Evolutionary conservation across 2,113 vertebrate species (phyloP), one percentile per base, ranked within the genome.

Genomic region (Solenodon paradoxus): DNA sequence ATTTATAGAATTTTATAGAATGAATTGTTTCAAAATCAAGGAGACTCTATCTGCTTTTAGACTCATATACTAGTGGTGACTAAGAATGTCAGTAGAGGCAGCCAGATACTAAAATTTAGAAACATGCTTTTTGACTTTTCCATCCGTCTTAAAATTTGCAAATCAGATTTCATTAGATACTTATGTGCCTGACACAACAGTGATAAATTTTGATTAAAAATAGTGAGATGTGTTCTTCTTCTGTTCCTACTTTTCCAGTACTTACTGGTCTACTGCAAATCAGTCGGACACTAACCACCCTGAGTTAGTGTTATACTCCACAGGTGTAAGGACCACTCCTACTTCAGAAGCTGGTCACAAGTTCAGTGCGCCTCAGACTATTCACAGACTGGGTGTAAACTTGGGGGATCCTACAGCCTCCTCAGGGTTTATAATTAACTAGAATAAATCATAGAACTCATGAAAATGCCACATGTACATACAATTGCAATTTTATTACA

Each of bases 31-130:
- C 45, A 40, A 77, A 94, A 97, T 42, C 19, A 1, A 95, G 89
- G 35, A 17, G 26, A 78, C 42, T 79, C 16, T 3, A 68, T 57
- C 40, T 59, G 6, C 12, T 51, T 90, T 83, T 49, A 47, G 38
- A 45, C 13, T 77, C 57, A n/a, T 3, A 8, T 22, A n/a, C 17
- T 32, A 80, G 24, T 24, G 61, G 42, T 66, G 77, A 84, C 49
- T 77, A 81, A 35, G 10, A 49, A 26, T 74, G 78, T 92, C 88
- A 97, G 88, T 28, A 96, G 95, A 38, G 95, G 95, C 94, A 96
- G 72, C 45, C 89, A 96, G 82, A 8, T 88, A 78, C 95, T 95
- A 28, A 94, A 95, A 63, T 88, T 88, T 80, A 47, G n/a, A 80
- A 88, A 81, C 1, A 22, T 64, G 32, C 35, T 93, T 57, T 10